Evolutionary conservation across 2,113 vertebrate genomes (phyloP).

Genomic region (Jacana jacana): DNA sequence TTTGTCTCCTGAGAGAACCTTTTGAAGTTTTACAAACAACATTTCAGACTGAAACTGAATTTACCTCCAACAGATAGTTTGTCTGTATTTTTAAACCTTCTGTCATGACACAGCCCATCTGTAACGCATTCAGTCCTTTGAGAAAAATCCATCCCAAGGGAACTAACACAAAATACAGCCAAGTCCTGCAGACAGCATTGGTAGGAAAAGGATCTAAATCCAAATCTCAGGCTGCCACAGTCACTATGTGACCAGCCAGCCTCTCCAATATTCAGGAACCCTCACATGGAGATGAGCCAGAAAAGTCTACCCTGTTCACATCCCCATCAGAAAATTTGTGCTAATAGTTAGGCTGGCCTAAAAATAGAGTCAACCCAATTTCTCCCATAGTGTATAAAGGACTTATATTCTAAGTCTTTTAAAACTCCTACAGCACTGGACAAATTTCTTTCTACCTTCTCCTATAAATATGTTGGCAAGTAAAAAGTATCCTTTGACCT

Average conservation of each 20-base stretch:
- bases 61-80: background rate
- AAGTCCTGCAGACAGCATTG: background rate
- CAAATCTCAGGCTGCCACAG: background rate
- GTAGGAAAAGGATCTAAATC: background rate
- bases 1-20: background rate
- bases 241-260: background rate
- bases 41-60: background rate
- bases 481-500: background rate
- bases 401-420: background rate
- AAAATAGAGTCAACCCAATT: background rate
- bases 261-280: background rate
- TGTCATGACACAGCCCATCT: slow-evolving; percentile 14
- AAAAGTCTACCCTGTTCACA: background rate
- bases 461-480: background rate
- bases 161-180: background rate
- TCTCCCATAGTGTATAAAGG: background rate
- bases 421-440: background rate
- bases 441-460: background rate
- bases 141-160: slow-evolving; percentile 15
- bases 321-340: background rate
- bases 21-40: background rate
- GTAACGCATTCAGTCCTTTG: background rate
- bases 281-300: background rate
- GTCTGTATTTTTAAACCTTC: background rate
- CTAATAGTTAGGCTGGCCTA: background rate